Conservation (phyloP, 2,888 invertebrate species). For the Leptopilina syphax region DNA sequence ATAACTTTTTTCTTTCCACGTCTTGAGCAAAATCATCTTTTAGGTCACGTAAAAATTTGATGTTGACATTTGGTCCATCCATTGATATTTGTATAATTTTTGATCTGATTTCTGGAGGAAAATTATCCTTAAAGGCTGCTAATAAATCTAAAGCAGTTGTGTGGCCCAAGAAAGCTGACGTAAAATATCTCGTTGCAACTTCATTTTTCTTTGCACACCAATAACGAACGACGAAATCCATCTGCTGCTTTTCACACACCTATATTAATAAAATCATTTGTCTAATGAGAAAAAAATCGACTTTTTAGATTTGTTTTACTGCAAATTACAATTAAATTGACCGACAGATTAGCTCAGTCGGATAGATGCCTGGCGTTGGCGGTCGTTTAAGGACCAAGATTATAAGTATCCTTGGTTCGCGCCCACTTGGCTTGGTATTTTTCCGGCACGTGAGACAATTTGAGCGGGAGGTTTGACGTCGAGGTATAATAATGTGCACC, state of each 20-base stretch:
- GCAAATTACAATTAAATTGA: no score
- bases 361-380: no score
- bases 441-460: no score
- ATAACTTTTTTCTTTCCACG: slow-evolving; percentile 42
- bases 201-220: slow-evolving; percentile 53
- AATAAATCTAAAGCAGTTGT: slow-evolving; percentile 39
- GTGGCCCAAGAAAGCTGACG: slow-evolving; percentile 54
- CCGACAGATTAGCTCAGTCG: no score
- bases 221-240: slow-evolving; percentile 60
- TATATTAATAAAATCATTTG: neutral
- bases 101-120: slow-evolving; percentile 13
- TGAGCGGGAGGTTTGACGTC: no score
- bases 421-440: no score
- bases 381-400: no score
- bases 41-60: slow-evolving; percentile 27
- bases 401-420: no score
- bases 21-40: slow-evolving; percentile 23
- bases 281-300: no score
- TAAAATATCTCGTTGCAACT: slow-evolving; percentile 59
- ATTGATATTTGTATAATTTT: slow-evolving; percentile 40
- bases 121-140: slow-evolving; percentile 31
- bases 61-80: slow-evolving; percentile 40
- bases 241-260: slow-evolving; percentile 54
- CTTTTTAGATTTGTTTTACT: no score
- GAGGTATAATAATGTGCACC: no score